Conservation (phyloP, 30 jellyfish, hydroid and myxozoan species). For the Mastigias papua region DNA sequence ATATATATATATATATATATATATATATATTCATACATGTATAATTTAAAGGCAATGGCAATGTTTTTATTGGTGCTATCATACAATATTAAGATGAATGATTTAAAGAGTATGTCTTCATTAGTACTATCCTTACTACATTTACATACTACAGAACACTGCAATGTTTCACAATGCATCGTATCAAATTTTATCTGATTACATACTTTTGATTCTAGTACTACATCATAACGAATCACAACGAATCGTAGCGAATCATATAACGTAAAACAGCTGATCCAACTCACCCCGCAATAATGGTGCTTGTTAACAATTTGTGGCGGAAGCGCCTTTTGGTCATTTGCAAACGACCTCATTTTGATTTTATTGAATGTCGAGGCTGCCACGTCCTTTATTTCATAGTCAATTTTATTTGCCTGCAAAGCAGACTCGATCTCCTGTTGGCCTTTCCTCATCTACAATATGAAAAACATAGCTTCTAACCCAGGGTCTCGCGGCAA, state of each 20-base stretch:
- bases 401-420: slow-evolving; percentile 47
- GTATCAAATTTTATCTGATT: background rate
- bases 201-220: no score
- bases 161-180: background rate
- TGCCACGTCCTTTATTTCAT: slow-evolving; percentile 60
- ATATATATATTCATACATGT: no score
- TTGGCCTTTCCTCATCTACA: slow-evolving; percentile 69
- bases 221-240: no score
- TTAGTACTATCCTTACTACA: no score
- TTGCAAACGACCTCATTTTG: slow-evolving; percentile 74
- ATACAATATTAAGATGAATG: no score
- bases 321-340: slow-evolving; percentile 55
- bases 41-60: no score
- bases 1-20: no score
- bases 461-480: background rate
- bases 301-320: slow-evolving; percentile 65
- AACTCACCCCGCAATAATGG: slow-evolving; percentile 70
- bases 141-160: no score
- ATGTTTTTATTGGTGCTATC: no score
- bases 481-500: no score
- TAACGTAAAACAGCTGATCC: background rate
- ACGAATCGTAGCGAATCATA: no score
- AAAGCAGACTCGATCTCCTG: slow-evolving; percentile 56
- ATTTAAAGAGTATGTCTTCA: no score
- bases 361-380: slow-evolving; percentile 60